A percentile compares a stretch with the other conserved stretches of the same genome.
Evolutionary conservation across 2,888 invertebrate genomes (phyloP).

Genomic region (Erebia aethiops): DNA sequence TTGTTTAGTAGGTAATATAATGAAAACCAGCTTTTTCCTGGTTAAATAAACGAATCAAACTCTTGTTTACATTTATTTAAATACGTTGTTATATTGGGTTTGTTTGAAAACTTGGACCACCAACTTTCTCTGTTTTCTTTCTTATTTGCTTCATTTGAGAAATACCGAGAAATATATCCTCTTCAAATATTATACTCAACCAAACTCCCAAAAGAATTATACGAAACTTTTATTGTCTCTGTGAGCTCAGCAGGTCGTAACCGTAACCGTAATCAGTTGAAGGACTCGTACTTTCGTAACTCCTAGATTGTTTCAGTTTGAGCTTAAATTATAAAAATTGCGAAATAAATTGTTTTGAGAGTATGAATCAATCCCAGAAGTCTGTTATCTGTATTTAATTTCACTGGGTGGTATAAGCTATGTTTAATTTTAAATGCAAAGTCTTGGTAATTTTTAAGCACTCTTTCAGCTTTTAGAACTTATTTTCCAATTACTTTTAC

Average conservation of each 20-base stretch:
- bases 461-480: too few relatives aligned
- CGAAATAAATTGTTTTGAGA: background rate
- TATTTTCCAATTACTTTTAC: too few relatives aligned
- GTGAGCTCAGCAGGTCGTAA: background rate
- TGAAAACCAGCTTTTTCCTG: background rate
- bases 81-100: background rate
- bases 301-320: background rate
- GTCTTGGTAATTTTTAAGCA: too few relatives aligned
- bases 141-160: background rate
- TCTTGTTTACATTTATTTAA: background rate
- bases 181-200: slow-evolving; percentile 8
- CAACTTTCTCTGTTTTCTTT: background rate
- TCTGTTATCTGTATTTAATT: background rate
- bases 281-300: background rate
- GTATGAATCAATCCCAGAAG: background rate
- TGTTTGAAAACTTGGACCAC: background rate
- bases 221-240: slow-evolving; percentile 4
- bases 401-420: background rate
- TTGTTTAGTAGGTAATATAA: too few relatives aligned
- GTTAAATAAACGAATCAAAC: background rate
- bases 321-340: background rate
- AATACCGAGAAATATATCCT: slow-evolving; percentile 8
- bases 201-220: slow-evolving; percentile 11
- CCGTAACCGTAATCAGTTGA: background rate
- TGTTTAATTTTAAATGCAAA: too few relatives aligned